These are phyloP conservation scores for Acromyrmex heyeri DNA, from an alignment of 1,140 invertebrate genomes.

Conservation along the genomic window DNA sequence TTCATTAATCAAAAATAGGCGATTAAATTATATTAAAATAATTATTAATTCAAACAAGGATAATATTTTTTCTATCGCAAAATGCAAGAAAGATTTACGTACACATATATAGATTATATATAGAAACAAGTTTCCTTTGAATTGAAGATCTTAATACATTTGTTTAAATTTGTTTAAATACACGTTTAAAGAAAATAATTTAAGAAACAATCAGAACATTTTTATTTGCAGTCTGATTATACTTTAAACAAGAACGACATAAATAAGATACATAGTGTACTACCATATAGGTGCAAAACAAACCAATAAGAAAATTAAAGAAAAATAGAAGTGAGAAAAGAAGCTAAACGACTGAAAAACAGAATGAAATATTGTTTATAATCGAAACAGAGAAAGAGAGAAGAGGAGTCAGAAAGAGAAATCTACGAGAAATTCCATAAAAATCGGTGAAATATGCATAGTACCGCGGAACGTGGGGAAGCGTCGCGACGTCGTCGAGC, in stretches of 20 bases:
- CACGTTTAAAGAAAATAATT: not conserved
- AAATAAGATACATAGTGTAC: not conserved
- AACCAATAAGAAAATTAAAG: not conserved
- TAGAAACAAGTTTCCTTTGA: not conserved
- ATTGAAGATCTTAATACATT: not conserved
- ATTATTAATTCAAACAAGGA: not conserved
- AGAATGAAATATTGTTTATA: slow-evolving; percentile 44
- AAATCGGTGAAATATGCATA: slow-evolving; percentile 85
- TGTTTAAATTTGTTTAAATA: not conserved
- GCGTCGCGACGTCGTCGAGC: slow-evolving; percentile 77
- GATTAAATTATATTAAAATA: not conserved
- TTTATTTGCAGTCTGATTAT: not conserved
- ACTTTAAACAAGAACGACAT: not conserved
- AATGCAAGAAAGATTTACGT: not conserved
- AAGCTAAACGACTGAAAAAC: slow-evolving; percentile 41
- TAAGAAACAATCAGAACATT: not conserved
- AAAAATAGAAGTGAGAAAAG: slow-evolving; percentile 16
- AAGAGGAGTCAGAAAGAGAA: slow-evolving; percentile 65
- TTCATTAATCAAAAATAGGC: not conserved
- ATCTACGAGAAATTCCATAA: slow-evolving; percentile 81
- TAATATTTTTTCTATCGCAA: not conserved
- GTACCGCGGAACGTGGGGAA: slow-evolving; percentile 78
- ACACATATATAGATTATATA: not conserved
- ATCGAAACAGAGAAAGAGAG: slow-evolving; percentile 57
- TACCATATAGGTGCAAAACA: not conserved